A percentile compares a stretch with the other conserved stretches of the same genome.
Evolutionary conservation across 2,113 vertebrate species (phyloP).

Genomic region (Cephalopterus ornatus): DNA sequence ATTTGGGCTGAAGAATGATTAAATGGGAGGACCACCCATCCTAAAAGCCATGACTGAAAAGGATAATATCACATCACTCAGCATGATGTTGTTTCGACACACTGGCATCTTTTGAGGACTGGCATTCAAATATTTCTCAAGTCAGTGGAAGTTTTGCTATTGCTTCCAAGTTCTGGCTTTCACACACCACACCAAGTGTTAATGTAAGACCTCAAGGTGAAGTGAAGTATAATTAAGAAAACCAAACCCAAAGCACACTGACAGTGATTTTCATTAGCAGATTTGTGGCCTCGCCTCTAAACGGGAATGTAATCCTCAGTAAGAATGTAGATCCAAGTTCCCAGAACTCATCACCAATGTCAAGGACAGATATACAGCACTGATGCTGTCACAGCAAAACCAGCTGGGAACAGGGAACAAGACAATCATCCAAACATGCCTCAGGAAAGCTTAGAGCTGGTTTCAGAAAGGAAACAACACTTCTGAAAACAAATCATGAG

Average conservation of each 20-base stretch:
- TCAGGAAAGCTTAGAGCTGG: not conserved
- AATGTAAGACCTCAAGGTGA: not conserved
- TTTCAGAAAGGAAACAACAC: not conserved
- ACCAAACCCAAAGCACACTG: not conserved
- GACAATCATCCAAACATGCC: not conserved
- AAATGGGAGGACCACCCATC: not conserved
- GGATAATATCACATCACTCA: not conserved
- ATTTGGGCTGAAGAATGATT: not conserved
- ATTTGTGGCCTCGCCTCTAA: not conserved
- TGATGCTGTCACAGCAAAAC: not conserved
- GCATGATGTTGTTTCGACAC: not conserved
- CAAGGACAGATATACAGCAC: not conserved
- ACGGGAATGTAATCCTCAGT: not conserved
- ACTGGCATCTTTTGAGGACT: not conserved
- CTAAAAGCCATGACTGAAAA: not conserved
- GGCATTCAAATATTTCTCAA: not conserved
- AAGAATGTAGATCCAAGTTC: not conserved
- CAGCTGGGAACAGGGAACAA: not conserved
- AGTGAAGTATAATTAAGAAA: not conserved
- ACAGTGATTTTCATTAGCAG: not conserved
- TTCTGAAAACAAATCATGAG: not conserved
- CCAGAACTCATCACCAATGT: not conserved
- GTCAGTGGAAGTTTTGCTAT: not conserved
- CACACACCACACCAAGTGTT: not conserved
- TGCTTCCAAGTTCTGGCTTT: constrained; percentile 16